Conservation (phyloP, 2,797 vertebrate species). For the Telmatherina bonti region DNA sequence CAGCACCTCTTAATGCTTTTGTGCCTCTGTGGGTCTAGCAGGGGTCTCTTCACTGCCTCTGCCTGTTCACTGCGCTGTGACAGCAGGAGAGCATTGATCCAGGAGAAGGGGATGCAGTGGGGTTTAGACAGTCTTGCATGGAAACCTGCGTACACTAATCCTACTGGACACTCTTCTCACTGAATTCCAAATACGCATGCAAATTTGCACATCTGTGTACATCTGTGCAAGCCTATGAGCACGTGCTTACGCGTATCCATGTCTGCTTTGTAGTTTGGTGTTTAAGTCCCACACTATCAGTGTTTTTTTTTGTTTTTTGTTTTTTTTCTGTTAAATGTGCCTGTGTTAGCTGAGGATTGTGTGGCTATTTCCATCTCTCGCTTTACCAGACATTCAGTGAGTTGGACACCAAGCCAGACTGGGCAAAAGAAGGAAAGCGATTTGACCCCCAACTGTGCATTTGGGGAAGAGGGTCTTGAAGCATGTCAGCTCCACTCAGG, state of each 20-base stretch:
- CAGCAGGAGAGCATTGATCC: slow-evolving; percentile 79
- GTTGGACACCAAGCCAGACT: slow-evolving; percentile 74
- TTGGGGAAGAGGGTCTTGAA: slow-evolving; percentile 81
- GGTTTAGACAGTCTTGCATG: slow-evolving; percentile 63
- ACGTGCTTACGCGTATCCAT: slow-evolving; percentile 50
- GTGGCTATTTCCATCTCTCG: slow-evolving; percentile 51
- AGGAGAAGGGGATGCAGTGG: slow-evolving; percentile 57
- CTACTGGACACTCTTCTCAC: slow-evolving; percentile 54
- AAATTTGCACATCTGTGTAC: slow-evolving; percentile 45
- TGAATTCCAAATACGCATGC: slow-evolving; percentile 50
- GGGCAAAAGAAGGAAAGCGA: slow-evolving; percentile 74
- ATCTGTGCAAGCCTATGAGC: slow-evolving; percentile 24
- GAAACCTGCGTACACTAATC: slow-evolving; percentile 57
- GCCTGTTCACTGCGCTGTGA: slow-evolving; percentile 76
- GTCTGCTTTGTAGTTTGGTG: slow-evolving; percentile 44
- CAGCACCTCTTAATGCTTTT: slow-evolving; percentile 62
- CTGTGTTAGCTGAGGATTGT: slow-evolving; percentile 35
- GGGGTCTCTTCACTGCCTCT: slow-evolving; percentile 69
- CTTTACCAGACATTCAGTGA: slow-evolving; percentile 73
- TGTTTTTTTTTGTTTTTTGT: slow-evolving; percentile 12
- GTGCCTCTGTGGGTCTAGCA: slow-evolving; percentile 62
- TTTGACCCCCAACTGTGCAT: slow-evolving; percentile 81
- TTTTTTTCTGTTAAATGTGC: neutral
- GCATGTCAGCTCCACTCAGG: slow-evolving; percentile 84
- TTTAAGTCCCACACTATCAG: slow-evolving; percentile 30